phyloP scores from a whole-genome alignment of 2,888 invertebrate genomes.

The Tetramorium bicarinatum region DNA sequence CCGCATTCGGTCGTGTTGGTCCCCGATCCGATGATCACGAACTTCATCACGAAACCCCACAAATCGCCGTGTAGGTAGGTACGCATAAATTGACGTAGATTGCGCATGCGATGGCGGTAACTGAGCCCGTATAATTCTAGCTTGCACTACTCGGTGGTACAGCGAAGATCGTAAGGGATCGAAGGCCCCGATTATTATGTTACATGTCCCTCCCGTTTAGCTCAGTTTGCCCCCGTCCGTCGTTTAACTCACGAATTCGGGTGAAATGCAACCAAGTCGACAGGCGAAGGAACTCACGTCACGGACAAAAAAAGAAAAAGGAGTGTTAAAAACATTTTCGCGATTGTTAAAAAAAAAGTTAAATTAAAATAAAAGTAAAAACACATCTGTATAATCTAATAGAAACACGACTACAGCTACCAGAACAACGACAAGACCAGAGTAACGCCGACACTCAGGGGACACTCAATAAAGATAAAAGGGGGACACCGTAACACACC shows the following conservation, averaged over 20 bases:
- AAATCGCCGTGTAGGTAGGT: constrained; percentile 66
- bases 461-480: constrained; percentile 37
- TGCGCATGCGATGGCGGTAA: constrained; percentile 65
- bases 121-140: constrained; percentile 24
- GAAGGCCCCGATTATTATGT: neutral
- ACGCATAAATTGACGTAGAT: constrained; percentile 70
- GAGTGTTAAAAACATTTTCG: constrained; percentile 14
- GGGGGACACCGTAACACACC: constrained; percentile 54
- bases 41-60: constrained; percentile 32
- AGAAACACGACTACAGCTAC: constrained; percentile 44
- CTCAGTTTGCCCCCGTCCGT: neutral
- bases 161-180: neutral
- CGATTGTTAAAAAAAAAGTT: neutral
- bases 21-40: constrained; percentile 19
- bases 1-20: constrained; percentile 25
- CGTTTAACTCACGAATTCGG: constrained; percentile 64
- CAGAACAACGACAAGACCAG: constrained; percentile 56
- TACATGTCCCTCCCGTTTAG: neutral
- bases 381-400: constrained; percentile 14
- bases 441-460: constrained; percentile 39
- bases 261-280: constrained; percentile 75
- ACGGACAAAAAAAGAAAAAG: constrained; percentile 38
- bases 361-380: constrained; percentile 9
- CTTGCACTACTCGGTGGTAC: constrained; percentile 41
- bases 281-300: constrained; percentile 58